A percentile compares a stretch with the other conserved stretches of the same genome.
Evolutionary conservation across 2,113 vertebrate genomes (phyloP).

Genomic region (Gobiocypris rarus): DNA sequence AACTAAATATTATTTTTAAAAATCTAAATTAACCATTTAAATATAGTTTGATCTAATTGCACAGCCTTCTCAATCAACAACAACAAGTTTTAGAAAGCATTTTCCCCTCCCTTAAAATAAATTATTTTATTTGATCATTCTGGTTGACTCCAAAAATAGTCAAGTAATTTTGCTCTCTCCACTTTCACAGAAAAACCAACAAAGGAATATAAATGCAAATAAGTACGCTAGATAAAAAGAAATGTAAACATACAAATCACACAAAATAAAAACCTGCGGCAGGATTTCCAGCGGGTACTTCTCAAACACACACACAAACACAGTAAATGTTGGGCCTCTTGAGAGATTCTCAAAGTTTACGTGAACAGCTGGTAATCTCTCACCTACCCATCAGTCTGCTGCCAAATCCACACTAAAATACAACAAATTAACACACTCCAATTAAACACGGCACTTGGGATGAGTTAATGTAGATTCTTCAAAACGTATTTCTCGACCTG

Average conservation of each 20-base stretch:
- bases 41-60: too few relatives aligned
- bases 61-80: too few relatives aligned
- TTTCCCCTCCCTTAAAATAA: neutral
- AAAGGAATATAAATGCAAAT: too few relatives aligned
- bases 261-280: neutral
- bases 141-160: neutral
- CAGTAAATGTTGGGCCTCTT: neutral
- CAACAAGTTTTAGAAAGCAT: too few relatives aligned
- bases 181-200: neutral
- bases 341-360: constrained; percentile 59
- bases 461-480: constrained; percentile 1
- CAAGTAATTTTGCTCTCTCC: neutral
- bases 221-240: too few relatives aligned
- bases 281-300: constrained; percentile 17
- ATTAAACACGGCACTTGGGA: constrained; percentile 62
- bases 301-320: neutral
- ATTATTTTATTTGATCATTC: neutral
- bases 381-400: constrained; percentile 65
- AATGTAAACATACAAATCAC: neutral
- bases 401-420: constrained; percentile 50
- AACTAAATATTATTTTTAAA: neutral
- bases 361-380: constrained; percentile 68
- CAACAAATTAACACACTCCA: constrained; percentile 66
- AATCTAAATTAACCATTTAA: too few relatives aligned
- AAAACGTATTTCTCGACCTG: constrained; percentile 12